Base-by-base conservation (phyloP, 2,113 vertebrate genomes). In the Megalops atlanticus region DNA sequence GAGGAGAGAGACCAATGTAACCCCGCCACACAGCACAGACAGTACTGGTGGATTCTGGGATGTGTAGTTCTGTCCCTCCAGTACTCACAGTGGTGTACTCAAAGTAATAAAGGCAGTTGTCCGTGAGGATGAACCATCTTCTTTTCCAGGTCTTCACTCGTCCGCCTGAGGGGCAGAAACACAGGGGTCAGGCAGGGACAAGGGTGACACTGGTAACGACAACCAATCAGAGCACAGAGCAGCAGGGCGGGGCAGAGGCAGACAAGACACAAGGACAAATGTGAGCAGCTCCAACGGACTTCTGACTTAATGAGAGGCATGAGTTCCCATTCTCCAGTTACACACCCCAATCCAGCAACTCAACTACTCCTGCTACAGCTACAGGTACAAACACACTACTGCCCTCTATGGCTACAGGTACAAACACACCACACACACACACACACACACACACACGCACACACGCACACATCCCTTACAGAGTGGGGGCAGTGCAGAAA, bases 91-190 rank as follows among this genome's bases (percentile, higher is more conserved):
- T 99, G 0, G 97, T 99, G 86, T 97, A 98, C 82, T 99, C 98
- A 40, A 99, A 99, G 94, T 99, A 99, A 93, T 99, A 99, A 0
- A 99, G 96, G 93, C 98, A 99, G 94, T 97, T 99, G 87, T 99
- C 98, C 0, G 98, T 99, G 86, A 99, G 94, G 64, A 99, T 99
- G 84, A 99, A 99, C 98, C 98, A 99, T 87, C 98, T 96, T 11
- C 98, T 92, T 84, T 98, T 98, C 97, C 97, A 99, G 0, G 97
- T 99, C 92, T 98, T 99, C 35, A 99, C 97, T 82, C 98, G 91
- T 87, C 98, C 98, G 64, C 98, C 98, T 99, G 92, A 45, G 72
- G 85, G 86, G 87, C 83, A 84, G 86, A 87, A 74, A 79, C 40
- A 91, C 85, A 94, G 85, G 43, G 18, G 35, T 88, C 87, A 94